Conservation (phyloP, 1,140 invertebrate species). For the Musca vetustissima region DNA sequence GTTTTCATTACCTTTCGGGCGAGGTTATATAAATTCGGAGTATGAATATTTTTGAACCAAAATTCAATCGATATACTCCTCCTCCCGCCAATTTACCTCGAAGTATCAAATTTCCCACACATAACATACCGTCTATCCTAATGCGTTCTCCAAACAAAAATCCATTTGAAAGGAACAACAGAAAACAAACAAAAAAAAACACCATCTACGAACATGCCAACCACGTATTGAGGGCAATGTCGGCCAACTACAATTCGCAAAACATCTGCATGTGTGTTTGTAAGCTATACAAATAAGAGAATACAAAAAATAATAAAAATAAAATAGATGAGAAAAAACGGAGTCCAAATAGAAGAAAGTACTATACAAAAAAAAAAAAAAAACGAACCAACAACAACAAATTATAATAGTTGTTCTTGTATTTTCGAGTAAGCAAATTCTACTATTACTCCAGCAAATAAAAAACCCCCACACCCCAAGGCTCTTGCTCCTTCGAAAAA, state of each 20-base stretch:
- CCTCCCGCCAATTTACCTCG: no score
- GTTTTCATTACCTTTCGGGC: no score
- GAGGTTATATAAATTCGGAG: no score
- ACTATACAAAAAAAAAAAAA: neutral
- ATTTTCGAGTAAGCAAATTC: no score
- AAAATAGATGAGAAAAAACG: neutral
- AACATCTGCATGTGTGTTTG: neutral
- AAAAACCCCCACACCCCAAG: neutral
- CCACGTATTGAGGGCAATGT: conserved; percentile 19
- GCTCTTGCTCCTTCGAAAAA: neutral
- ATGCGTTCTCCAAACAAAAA: no score
- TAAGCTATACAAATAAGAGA: neutral
- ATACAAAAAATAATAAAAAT: neutral
- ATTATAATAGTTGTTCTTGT: no score
- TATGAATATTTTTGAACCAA: no score
- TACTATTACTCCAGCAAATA: no score
- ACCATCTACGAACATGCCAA: neutral
- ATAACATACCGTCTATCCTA: no score
- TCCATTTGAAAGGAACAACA: no score
- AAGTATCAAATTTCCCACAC: no score
- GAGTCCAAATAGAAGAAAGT: neutral
- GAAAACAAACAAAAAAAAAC: neutral
- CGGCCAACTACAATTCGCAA: neutral
- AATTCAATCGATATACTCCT: no score
- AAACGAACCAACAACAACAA: neutral